Conservation (phyloP, 2,113 vertebrate genomes). For the Delphinapterus leucas region DNA sequence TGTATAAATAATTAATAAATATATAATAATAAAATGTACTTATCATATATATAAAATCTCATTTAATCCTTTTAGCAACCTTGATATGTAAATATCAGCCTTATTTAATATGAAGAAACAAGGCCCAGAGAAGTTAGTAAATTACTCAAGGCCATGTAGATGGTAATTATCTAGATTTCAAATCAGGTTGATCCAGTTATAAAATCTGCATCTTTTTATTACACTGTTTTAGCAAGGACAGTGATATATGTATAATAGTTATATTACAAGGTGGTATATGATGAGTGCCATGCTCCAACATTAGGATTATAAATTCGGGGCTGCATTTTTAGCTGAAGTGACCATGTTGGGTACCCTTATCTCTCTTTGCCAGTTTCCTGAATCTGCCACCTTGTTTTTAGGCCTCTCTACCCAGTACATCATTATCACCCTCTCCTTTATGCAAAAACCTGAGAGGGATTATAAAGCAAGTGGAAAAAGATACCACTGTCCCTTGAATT, state of each 20-base stretch:
- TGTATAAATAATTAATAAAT: background rate
- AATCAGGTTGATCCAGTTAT: background rate
- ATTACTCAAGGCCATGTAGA: background rate
- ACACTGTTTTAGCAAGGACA: background rate
- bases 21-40: background rate
- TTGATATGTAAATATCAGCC: background rate
- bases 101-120: conserved; percentile 9
- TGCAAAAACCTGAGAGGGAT: background rate
- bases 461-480: background rate
- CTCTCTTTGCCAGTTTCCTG: background rate
- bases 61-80: background rate
- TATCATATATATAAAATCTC: background rate
- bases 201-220: background rate
- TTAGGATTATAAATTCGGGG: background rate
- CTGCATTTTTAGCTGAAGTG: background rate
- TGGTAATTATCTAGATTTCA: background rate
- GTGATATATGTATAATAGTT: background rate
- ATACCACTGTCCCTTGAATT: background rate
- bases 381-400: background rate
- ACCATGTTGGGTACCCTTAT: background rate
- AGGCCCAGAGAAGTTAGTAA: background rate
- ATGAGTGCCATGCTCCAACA: background rate
- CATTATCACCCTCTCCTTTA: background rate
- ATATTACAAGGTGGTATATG: background rate
- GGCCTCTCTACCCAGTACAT: background rate